Conservation (phyloP, 2,113 vertebrate genomes). For the Chlamydotis undulata region DNA sequence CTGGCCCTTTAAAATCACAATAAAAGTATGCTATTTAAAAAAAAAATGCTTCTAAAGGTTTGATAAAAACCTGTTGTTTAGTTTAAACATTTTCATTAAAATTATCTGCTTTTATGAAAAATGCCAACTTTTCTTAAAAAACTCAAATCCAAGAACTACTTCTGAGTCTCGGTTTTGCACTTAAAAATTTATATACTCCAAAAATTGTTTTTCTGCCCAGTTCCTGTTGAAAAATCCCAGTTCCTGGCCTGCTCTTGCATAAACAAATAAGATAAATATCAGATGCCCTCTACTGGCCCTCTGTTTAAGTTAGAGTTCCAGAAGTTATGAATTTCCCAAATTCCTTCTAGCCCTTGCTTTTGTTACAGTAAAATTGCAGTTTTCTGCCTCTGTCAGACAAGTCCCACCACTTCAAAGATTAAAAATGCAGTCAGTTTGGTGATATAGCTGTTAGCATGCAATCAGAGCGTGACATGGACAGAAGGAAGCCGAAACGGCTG, state of each 20-base stretch:
- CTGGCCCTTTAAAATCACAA: neutral
- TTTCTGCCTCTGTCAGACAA: neutral
- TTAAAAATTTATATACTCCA: neutral
- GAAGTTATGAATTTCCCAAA: constrained; percentile 33
- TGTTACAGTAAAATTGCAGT: neutral
- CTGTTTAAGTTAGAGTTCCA: constrained; percentile 14
- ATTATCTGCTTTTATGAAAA: neutral
- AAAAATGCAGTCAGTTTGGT: neutral
- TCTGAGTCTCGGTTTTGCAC: neutral
- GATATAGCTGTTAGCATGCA: neutral
- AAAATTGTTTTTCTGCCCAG: neutral
- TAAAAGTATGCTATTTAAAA: neutral
- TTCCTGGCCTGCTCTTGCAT: neutral
- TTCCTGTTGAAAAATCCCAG: neutral
- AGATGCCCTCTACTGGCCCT: neutral
- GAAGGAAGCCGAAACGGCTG: neutral
- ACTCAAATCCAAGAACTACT: neutral
- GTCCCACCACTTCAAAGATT: neutral
- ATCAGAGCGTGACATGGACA: rapidly evolving
- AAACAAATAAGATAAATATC: constrained; percentile 38
- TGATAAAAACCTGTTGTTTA: neutral
- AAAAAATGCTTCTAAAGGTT: neutral
- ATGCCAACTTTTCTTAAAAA: neutral
- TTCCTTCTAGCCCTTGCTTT: constrained; percentile 6
- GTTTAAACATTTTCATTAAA: neutral